These are phyloP conservation scores for Neosilurus hyrtlii DNA, from an alignment of 2,797 vertebrate species.

Conservation along the genomic window DNA sequence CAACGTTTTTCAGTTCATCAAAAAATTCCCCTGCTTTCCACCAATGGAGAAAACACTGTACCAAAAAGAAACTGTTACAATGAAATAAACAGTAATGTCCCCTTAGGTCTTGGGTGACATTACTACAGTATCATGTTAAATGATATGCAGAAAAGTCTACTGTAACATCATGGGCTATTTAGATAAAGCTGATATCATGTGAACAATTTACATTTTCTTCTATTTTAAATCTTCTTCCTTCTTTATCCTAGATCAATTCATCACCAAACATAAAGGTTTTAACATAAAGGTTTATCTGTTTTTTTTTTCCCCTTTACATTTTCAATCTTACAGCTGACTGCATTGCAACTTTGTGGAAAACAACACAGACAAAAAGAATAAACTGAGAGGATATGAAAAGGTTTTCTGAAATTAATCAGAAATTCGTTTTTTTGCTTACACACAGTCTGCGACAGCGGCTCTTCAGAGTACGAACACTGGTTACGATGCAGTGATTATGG, in stretches of 20 bases:
- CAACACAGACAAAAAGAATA: not conserved
- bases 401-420: too few relatives aligned
- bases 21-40: slow-evolving; percentile 14
- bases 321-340: not conserved
- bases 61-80: too few relatives aligned
- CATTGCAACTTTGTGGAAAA: not conserved
- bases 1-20: slow-evolving; percentile 14
- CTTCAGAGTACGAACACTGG: too few relatives aligned
- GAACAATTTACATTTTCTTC: not conserved
- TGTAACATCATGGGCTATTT: not conserved
- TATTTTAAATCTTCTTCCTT: not conserved
- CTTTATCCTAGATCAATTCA: not conserved
- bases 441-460: too few relatives aligned
- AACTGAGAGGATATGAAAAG: not conserved
- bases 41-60: not conserved
- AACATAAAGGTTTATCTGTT: too few relatives aligned
- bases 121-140: not conserved
- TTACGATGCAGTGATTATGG: too few relatives aligned
- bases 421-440: too few relatives aligned
- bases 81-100: too few relatives aligned
- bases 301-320: not conserved
- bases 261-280: not conserved
- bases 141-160: not conserved
- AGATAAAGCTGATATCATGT: not conserved
- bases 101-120: not conserved